Evolutionary conservation across 2,888 invertebrate genomes (phyloP).

Genomic region (Sylvicola fuscatus): DNA sequence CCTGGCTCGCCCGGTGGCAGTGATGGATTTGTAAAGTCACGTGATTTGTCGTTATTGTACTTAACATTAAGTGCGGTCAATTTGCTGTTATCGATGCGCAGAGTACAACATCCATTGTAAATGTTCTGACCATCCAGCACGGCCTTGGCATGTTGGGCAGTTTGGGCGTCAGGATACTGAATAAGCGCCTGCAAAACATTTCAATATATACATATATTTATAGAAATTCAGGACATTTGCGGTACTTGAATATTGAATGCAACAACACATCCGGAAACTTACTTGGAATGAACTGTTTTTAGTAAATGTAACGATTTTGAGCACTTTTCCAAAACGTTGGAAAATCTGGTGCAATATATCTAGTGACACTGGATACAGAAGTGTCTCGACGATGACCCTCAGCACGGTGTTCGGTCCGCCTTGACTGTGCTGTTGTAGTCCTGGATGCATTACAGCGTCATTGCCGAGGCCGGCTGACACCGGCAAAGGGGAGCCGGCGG

Average conservation of each 20-base stretch:
- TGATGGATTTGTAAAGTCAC: slow-evolving; percentile 97
- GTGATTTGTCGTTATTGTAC: slow-evolving; percentile 99
- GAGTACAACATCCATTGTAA: slow-evolving; percentile 97
- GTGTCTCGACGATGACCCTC: slow-evolving; percentile 95
- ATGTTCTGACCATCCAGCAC: slow-evolving; percentile 97
- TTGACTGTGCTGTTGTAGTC: slow-evolving; percentile 22
- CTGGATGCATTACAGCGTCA: slow-evolving; percentile 12
- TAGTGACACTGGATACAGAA: slow-evolving; percentile 94
- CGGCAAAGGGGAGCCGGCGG: slow-evolving; percentile 40
- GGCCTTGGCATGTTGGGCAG: slow-evolving; percentile 92
- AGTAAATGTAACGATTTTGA: slow-evolving; percentile 99
- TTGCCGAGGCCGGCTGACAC: slow-evolving; percentile 29
- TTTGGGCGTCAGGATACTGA: slow-evolving; percentile 92
- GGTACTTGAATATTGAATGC: not conserved
- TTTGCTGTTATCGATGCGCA: slow-evolving; percentile 98
- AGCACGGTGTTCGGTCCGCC: slow-evolving; percentile 92
- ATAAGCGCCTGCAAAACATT: slow-evolving; percentile 98
- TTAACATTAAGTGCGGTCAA: slow-evolving; percentile 95
- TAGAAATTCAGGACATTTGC: not conserved
- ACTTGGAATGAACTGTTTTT: slow-evolving; percentile 75
- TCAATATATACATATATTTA: slow-evolving; percentile 6
- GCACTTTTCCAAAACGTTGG: slow-evolving; percentile 94
- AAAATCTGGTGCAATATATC: slow-evolving; percentile 97
- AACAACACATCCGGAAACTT: slow-evolving; percentile 7
- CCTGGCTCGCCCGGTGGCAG: slow-evolving; percentile 82